These are phyloP conservation scores for Botia kubotai DNA, from an alignment of 2,797 vertebrate species.

Conservation along the genomic window DNA sequence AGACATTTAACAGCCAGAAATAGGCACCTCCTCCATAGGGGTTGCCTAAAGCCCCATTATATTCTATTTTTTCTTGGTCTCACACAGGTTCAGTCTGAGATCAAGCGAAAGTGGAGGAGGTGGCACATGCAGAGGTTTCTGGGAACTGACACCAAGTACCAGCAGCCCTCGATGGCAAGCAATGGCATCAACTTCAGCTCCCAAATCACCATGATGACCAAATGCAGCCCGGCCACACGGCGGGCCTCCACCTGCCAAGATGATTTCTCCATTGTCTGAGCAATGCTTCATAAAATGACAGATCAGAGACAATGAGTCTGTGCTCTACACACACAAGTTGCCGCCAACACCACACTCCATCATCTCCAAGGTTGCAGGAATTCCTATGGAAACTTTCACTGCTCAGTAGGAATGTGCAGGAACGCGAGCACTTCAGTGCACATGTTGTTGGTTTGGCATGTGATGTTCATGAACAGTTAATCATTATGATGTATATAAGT, in stretches of 20 bases:
- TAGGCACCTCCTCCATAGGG: no score
- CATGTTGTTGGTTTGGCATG: slow-evolving; percentile 27
- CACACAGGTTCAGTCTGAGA: slow-evolving; percentile 91
- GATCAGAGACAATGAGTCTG: neutral
- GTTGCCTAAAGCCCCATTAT: no score
- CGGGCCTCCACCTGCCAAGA: slow-evolving; percentile 77
- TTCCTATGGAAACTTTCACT: slow-evolving; percentile 2
- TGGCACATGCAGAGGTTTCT: slow-evolving; percentile 91
- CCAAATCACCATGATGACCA: slow-evolving; percentile 93
- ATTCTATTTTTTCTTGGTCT: neutral
- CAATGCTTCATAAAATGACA: neutral
- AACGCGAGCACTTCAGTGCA: neutral
- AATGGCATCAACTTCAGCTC: slow-evolving; percentile 93
- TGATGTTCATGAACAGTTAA: slow-evolving; percentile 2
- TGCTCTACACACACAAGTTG: neutral
- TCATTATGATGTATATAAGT: slow-evolving; percentile 15
- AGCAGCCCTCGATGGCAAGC: slow-evolving; percentile 89
- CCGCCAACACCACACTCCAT: neutral
- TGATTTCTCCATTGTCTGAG: slow-evolving; percentile 71
- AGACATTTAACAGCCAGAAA: no score
- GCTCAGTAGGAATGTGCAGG: slow-evolving; percentile 8
- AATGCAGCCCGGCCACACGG: slow-evolving; percentile 84
- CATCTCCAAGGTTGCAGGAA: slow-evolving; percentile 8
- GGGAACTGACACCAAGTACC: slow-evolving; percentile 86
- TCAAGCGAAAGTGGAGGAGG: slow-evolving; percentile 94